A percentile compares a stretch with the other conserved stretches of the same genome.
phyloP scores from a whole-genome alignment of 1,140 invertebrate species.

The Hycleus phaleratus region DNA sequence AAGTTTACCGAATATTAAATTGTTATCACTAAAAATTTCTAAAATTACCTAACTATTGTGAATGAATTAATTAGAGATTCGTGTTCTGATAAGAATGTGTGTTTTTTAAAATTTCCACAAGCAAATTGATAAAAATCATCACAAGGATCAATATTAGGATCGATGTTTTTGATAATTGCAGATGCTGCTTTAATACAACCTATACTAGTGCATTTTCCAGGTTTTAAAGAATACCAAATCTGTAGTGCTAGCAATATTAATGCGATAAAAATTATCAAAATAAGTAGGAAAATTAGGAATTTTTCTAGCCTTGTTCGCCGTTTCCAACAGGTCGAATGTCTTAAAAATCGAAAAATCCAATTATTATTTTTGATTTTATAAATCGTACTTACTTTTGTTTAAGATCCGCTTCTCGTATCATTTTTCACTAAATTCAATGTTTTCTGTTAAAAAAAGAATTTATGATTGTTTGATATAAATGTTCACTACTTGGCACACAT shows the following conservation, averaged over 20 bases:
- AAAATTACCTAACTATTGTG: constrained; percentile 50
- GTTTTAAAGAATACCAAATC: neutral
- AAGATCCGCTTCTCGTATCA: no score
- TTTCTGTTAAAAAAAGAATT: no score
- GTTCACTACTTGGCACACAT: constrained; percentile 1
- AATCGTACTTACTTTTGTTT: no score
- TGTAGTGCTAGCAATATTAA: neutral
- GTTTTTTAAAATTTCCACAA: constrained; percentile 67
- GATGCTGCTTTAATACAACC: constrained; percentile 68
- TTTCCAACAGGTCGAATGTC: constrained; percentile 83
- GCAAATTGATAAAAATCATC: constrained; percentile 85
- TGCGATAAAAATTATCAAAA: constrained; percentile 43
- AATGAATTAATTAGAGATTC: constrained; percentile 69
- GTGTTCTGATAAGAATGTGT: constrained; percentile 70
- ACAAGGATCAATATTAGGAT: constrained; percentile 70
- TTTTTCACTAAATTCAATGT: no score
- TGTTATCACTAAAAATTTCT: no score
- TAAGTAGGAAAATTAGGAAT: constrained; percentile 57
- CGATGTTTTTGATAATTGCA: constrained; percentile 63
- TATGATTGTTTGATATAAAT: neutral
- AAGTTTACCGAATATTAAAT: no score
- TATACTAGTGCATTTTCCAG: constrained; percentile 45
- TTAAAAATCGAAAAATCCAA: constrained; percentile 42
- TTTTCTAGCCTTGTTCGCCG: constrained; percentile 71
- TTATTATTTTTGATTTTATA: no score